Evolutionary conservation across 2,888 invertebrate genomes (phyloP).

Genomic region (Amphipoea oculea): DNA sequence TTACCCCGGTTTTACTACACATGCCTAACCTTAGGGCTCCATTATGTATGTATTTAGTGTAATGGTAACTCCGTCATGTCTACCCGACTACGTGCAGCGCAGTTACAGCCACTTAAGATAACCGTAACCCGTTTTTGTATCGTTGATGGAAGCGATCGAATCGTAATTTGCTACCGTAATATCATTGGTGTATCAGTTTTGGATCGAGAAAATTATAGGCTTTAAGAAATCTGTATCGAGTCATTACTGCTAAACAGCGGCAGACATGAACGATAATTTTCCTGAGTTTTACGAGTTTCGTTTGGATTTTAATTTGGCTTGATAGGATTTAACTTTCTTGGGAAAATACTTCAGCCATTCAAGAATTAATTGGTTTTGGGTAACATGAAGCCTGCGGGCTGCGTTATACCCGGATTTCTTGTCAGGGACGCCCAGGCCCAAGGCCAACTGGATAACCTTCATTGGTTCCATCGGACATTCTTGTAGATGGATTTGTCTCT

Average conservation of each 20-base stretch:
- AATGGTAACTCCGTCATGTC: conserved; percentile 50
- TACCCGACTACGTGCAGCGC: conserved; percentile 40
- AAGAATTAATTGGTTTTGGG: not conserved
- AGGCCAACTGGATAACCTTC: not conserved
- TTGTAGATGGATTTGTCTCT: not conserved
- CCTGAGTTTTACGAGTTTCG: conserved; percentile 11
- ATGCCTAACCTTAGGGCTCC: conserved; percentile 15
- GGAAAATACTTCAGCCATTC: not conserved
- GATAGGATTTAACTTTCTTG: conserved; percentile 3
- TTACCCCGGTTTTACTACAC: conserved; percentile 2
- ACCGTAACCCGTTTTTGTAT: conserved; percentile 64
- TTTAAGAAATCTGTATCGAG: conserved; percentile 47
- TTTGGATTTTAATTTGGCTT: conserved; percentile 23
- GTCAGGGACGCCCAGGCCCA: not conserved
- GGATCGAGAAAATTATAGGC: conserved; percentile 57
- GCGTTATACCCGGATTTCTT: not conserved
- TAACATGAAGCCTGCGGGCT: not conserved
- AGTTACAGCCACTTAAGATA: conserved; percentile 60
- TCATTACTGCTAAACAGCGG: conserved; percentile 46
- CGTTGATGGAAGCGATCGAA: conserved; percentile 60
- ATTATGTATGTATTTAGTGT: conserved; percentile 53
- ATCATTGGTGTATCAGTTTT: conserved; percentile 61
- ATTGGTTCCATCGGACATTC: not conserved
- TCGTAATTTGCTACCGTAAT: conserved; percentile 70
- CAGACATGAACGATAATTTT: conserved; percentile 6